Evolutionary conservation across 2,113 vertebrate species (phyloP), one percentile per base, ranked within the genome.

Genomic region (Tympanuchus pallidicinctus): DNA sequence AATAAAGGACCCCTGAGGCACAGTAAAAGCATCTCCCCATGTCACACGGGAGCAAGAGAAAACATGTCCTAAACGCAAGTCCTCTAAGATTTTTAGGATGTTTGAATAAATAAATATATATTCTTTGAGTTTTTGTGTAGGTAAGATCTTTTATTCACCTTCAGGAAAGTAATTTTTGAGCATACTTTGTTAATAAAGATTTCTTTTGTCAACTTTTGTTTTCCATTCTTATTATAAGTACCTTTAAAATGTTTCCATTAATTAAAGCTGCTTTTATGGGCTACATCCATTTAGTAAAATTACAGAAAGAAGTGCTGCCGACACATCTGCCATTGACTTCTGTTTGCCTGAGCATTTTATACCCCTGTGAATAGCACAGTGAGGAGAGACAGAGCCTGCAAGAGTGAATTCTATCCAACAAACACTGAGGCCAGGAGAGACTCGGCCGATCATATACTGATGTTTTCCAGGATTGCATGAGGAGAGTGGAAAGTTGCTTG

Each of bases 191-290:
- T 81, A 95, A 91, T 71, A 92, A 95, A 96, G 88, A 94, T 96
- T 89, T 66, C 38, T 94, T 92, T 93, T 97, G 94, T 93, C 96
- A 95, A 89, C 81, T 48, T 66, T 56, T 85, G 85, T 92, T 94
- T 80, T 74, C 70, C 22, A 1, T 2, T 32, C 82, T 93, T 83
- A 93, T 93, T 90, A 91, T 88, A 92, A 96, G 63, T 92, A 78
- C 67, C 91, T 89, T 96, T 96, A 91, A 95, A 92, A 94, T 92
- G 89, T 84, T 90, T 94, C 91, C 89, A 69, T 88, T 92, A 93
- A 93, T 92, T 91, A 91, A 81, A 25, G 21, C 84, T 86, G 84
- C 38, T 95, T 84, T 96, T 92, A 96, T 92, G 67, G 80, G 88
- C 66, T 81, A 89, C 88, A 92, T 93, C 73, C 90, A 80, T 91